Evolutionary conservation across 2,113 vertebrate genomes (phyloP), one percentile per base, ranked within the genome.

Genomic region (Sinocyclocheilus anophthalmus): DNA sequence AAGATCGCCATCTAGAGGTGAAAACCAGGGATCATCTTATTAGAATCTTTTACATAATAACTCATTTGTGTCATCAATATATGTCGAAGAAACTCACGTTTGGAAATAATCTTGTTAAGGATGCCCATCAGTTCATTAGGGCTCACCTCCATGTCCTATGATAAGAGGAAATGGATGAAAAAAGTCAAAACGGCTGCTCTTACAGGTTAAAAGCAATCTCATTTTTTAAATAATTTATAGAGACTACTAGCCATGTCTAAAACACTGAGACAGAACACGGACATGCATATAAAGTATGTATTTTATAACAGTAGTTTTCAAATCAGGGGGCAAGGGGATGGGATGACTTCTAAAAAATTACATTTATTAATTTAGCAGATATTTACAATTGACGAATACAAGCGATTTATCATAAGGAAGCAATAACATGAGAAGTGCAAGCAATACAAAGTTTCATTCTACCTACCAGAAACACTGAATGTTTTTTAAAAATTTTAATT

Each of bases 121-220:
- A 99, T 97, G 84, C 95, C 93, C 95, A 96, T 97, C 26, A 99
- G 93, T 87, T 98, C 96, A 0, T 83, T 85, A 20, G 98, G 95
- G 76, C 94, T 96, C 83, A 99, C 97, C 91, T 98, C 97, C 98
- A 99, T 97, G 92, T 98, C 96, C 97, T 98, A 42, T 0, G 85
- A 42, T 45, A 88, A 9, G 90, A 73, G 87, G 1, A 80, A 16
- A 91, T 22, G 6, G 26, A 67, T 48, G 50, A 48, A 70, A 67
- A 2, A 22, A 4, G 5, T 30, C 9, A 33, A 1, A 82, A 82
- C 9, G 0, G 11, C 3, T 3, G 0, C 7, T 14, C 3, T 42
- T n/a, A 24, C 33, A 39, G 18, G 18, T 3, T 39, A 9, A 79
- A 13, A 59, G 2, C 16, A 33, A 39, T 11, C 3, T n/a, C 2